Conservation (phyloP, 2,797 vertebrate species). For the Chaetodon trifasciatus region DNA sequence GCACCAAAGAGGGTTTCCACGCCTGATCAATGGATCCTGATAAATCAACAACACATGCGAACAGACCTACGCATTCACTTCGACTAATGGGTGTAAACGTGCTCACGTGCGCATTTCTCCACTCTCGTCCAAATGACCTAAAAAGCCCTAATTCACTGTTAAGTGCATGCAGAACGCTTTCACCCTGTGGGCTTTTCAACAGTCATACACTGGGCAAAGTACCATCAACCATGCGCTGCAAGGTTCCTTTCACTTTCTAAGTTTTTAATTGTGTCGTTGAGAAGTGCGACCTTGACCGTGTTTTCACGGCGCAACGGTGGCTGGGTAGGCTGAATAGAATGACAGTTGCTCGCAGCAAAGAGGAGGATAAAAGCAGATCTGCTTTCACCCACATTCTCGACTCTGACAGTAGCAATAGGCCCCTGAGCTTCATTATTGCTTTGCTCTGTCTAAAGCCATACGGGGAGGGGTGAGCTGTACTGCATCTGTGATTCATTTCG, state of each 20-base stretch:
- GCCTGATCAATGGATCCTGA: constrained; percentile 50
- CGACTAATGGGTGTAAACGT: constrained; percentile 48
- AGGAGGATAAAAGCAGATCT: constrained; percentile 72
- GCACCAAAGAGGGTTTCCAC: constrained; percentile 36
- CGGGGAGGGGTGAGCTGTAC: constrained; percentile 33
- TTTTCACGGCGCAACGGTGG: constrained; percentile 55
- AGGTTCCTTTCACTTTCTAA: constrained; percentile 29
- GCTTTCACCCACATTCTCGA: constrained; percentile 61
- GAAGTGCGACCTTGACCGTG: constrained; percentile 62
- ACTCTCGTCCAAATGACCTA: constrained; percentile 60
- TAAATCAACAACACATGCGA: constrained; percentile 44
- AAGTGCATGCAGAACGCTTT: constrained; percentile 41
- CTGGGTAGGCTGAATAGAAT: constrained; percentile 50
- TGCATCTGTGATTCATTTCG: constrained; percentile 55
- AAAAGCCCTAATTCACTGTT: constrained; percentile 58
- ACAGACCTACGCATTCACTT: constrained; percentile 33
- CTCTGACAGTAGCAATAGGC: constrained; percentile 58
- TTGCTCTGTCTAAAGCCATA: constrained; percentile 52
- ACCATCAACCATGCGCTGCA: constrained; percentile 23
- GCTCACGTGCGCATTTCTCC: constrained; percentile 33
- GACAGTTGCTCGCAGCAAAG: constrained; percentile 59
- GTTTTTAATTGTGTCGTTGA: constrained; percentile 54
- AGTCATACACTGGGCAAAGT: constrained; percentile 20
- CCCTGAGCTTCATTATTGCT: constrained; percentile 67
- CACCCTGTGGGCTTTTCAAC: constrained; percentile 40